These are phyloP conservation scores for Sterrhoptilus dennistouni DNA, from an alignment of 2,113 vertebrate species.

Conservation along the genomic window DNA sequence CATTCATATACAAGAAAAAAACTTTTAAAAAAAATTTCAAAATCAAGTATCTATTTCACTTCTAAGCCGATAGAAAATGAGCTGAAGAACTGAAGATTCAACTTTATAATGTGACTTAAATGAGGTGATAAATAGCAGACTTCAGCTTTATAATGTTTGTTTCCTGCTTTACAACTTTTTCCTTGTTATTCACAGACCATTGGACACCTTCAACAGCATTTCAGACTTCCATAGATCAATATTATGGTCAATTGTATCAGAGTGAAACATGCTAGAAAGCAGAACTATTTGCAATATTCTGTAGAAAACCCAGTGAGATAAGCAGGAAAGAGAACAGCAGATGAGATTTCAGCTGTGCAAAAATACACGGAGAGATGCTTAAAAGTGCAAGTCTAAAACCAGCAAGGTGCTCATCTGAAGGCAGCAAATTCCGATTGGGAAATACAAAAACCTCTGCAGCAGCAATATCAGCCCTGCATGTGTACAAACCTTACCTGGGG, in stretches of 20 bases:
- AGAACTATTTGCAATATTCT: background rate
- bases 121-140: background rate
- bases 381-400: background rate
- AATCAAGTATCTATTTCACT: background rate
- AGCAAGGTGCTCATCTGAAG: background rate
- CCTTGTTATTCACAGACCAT: background rate
- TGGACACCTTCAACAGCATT: background rate
- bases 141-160: background rate
- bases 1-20: background rate
- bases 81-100: background rate
- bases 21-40: background rate
- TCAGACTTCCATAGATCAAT: background rate
- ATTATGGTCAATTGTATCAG: background rate
- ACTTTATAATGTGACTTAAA: background rate
- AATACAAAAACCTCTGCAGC: background rate
- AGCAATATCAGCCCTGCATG: background rate
- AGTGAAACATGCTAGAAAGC: background rate
- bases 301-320: background rate
- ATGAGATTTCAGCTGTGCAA: background rate
- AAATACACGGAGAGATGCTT: background rate
- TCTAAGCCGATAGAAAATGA: background rate
- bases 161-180: background rate
- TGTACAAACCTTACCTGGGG: background rate
- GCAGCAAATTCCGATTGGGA: background rate
- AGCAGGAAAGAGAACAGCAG: background rate